These are phyloP conservation scores for Epinephelus moara DNA, from an alignment of 2,113 vertebrate genomes.

Conservation along the genomic window DNA sequence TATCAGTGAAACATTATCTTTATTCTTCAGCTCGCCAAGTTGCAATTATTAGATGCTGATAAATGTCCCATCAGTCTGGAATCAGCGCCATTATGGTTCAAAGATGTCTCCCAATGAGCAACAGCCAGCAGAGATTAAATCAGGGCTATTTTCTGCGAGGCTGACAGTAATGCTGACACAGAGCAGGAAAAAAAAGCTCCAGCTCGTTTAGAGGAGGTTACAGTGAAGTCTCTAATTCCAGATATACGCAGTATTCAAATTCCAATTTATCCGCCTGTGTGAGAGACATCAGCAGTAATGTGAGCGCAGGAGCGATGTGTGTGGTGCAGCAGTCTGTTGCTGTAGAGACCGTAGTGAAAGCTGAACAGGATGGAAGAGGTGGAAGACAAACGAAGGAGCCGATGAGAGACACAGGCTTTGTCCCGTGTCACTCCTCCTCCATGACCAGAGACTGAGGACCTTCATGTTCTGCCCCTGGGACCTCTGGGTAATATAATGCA, in stretches of 20 bases:
- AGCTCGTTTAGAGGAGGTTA: not conserved
- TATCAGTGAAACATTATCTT: not conserved
- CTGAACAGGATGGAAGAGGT: slow-evolving; percentile 66
- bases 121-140: slow-evolving; percentile 36
- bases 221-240: slow-evolving; percentile 16
- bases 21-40: slow-evolving; percentile 7
- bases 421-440: slow-evolving; percentile 53
- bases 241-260: slow-evolving; percentile 28
- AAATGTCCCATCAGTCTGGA: slow-evolving; percentile 4
- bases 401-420: slow-evolving; percentile 46
- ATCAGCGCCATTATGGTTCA: slow-evolving; percentile 32
- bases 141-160: not conserved
- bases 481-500: slow-evolving; percentile 25
- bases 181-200: slow-evolving; percentile 12
- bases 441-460: slow-evolving; percentile 53
- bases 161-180: slow-evolving; percentile 45
- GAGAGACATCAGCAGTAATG: slow-evolving; percentile 4
- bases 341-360: slow-evolving; percentile 53
- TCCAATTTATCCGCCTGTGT: not conserved
- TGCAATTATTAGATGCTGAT: slow-evolving; percentile 35
- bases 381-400: slow-evolving; percentile 61
- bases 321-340: slow-evolving; percentile 62
- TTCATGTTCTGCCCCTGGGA: slow-evolving; percentile 57
- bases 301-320: slow-evolving; percentile 28
- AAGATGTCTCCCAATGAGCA: slow-evolving; percentile 16